These are phyloP conservation scores for Villa cingulata DNA, from an alignment of 2,888 invertebrate species.

Conservation along the genomic window DNA sequence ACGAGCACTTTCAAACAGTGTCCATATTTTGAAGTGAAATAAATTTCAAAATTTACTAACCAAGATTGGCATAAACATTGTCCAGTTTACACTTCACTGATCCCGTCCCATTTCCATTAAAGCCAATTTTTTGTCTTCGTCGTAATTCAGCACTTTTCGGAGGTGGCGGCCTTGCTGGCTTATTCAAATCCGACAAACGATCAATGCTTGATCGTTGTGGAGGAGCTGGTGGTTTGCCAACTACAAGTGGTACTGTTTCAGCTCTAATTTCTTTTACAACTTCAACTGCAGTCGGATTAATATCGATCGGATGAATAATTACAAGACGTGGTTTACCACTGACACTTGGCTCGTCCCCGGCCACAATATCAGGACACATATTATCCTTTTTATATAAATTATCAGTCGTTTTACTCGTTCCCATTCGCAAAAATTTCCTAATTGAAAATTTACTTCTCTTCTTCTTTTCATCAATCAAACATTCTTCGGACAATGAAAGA, in stretches of 20 bases:
- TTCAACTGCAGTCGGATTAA: slow-evolving; percentile 68
- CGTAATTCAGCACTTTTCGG: slow-evolving; percentile 53
- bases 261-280: slow-evolving; percentile 52
- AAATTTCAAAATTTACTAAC: slow-evolving; percentile 36
- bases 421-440: slow-evolving; percentile 69
- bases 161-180: slow-evolving; percentile 59
- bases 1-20: too few species aligned
- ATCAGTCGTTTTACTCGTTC: slow-evolving; percentile 52
- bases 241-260: slow-evolving; percentile 25
- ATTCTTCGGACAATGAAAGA: slow-evolving; percentile 63
- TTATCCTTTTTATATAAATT: slow-evolving; percentile 30
- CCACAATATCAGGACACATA: slow-evolving; percentile 36
- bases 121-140: slow-evolving; percentile 42
- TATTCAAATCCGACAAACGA: slow-evolving; percentile 38
- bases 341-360: slow-evolving; percentile 29
- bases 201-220: slow-evolving; percentile 42
- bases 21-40: neutral
- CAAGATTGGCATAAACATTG: slow-evolving; percentile 68
- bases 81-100: slow-evolving; percentile 38
- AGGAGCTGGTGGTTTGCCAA: slow-evolving; percentile 60
- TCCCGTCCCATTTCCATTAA: slow-evolving; percentile 23
- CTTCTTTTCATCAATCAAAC: slow-evolving; percentile 44
- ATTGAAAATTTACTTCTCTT: slow-evolving; percentile 68
- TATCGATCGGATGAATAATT: slow-evolving; percentile 77
- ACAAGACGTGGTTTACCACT: slow-evolving; percentile 56